phyloP scores from a whole-genome alignment of 35 echinoderm and acorn worm genomes.

The Lytechinus variegatus region DNA sequence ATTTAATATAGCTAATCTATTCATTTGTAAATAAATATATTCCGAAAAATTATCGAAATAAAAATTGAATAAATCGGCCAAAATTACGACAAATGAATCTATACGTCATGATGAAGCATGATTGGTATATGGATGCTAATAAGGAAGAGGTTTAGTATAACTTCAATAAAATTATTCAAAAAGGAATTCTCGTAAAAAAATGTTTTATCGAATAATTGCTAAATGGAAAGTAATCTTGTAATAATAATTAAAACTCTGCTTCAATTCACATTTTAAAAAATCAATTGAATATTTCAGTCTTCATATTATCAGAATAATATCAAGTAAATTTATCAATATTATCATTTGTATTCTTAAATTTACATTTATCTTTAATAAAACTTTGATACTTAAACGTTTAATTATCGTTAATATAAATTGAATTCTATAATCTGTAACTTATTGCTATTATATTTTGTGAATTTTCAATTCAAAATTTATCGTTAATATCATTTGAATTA shows the following conservation, averaged over 20 bases:
- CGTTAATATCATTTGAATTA: no score
- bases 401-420: no score
- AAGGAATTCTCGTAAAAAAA: background rate
- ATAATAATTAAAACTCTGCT: background rate
- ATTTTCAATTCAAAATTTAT: no score
- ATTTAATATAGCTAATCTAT: no score
- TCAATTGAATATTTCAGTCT: background rate
- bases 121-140: background rate
- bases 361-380: no score
- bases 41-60: no score
- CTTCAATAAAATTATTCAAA: background rate
- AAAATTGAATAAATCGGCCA: no score
- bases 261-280: background rate
- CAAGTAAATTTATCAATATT: background rate
- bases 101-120: background rate
- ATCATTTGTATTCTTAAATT: no score
- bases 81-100: background rate
- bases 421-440: no score
- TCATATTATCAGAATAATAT: background rate
- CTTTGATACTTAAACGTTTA: no score
- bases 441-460: no score
- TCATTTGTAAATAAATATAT: no score
- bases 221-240: background rate
- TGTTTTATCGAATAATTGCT: background rate
- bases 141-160: background rate